Evolutionary conservation across 1,140 invertebrate species (phyloP), one percentile per base, ranked within the genome.

Genomic region (Calycopis cecrops): DNA sequence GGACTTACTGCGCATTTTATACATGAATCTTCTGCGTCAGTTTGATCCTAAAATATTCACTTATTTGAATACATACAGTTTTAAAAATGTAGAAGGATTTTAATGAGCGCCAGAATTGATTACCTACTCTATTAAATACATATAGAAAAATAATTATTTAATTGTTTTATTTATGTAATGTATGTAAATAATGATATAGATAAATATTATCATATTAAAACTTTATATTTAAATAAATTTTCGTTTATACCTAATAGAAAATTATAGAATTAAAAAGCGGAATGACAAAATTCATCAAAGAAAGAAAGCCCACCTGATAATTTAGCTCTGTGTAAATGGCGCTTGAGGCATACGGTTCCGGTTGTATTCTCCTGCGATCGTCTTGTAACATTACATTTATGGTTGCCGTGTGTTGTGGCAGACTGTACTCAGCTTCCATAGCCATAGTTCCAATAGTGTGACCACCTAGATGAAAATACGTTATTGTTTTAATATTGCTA

Each of bases 251-350:
- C n/a, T n/a, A 47, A 58, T 55, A 57, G 35, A 55, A 55, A 56
- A n/a, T n/a, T n/a, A n/a, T n/a, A n/a, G n/a, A n/a, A n/a, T n/a
- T n/a, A n/a, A n/a, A n/a, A n/a, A n/a, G n/a, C n/a, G n/a, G n/a
- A n/a, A n/a, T n/a, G n/a, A n/a, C n/a, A n/a, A n/a, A n/a, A n/a
- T n/a, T n/a, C 60, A 58, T 28, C 6, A 28, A 28, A 3, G 2
- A 28, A 28, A 3, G 2, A 60, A 8, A 28, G 38, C 42, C 9
- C 56, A 70, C 84, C 71, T 80, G 78, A 68, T 84, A 87, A 59
- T 85, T 87, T 58, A 87, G 55, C 72, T 87, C 84, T 28, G 81
- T 85, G 52, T 87, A 87, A 64, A 87, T 87, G 21, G 84, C 84
- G 65, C 84, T 81, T 10, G 84, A 82, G 14, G 84, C 84, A 58